Conservation (phyloP, 2,797 vertebrate genomes). For the Scyliorhinus canicula region DNA sequence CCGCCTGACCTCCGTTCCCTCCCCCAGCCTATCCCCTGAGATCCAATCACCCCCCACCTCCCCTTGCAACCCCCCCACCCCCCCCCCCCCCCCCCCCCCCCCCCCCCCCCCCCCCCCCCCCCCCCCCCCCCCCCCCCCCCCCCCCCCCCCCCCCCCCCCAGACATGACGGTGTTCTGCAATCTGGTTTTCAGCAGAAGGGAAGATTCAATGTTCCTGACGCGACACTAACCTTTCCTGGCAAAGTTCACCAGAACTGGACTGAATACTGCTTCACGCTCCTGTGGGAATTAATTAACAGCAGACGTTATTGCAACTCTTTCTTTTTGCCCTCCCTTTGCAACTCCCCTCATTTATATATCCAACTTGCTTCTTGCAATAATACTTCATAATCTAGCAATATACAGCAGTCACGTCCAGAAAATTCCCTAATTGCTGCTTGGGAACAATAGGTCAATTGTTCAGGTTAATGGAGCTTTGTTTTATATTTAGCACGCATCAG, state of each 20-base stretch:
- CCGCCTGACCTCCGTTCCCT: too few relatives aligned
- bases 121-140: too few relatives aligned
- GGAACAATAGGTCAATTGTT: neutral
- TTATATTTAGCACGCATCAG: neutral
- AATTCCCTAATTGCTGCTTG: neutral
- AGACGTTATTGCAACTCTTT: neutral
- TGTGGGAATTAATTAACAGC: neutral
- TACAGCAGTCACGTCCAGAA: neutral
- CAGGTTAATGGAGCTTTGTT: neutral
- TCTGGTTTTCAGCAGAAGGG: too few relatives aligned
- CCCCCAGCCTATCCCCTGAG: too few relatives aligned
- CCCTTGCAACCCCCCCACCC: too few relatives aligned
- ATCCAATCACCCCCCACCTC: too few relatives aligned
- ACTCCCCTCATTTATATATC: neutral
- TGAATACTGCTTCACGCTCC: neutral
- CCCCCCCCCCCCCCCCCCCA: too few relatives aligned
- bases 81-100: too few relatives aligned
- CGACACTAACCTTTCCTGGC: neutral
- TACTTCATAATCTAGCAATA: neutral
- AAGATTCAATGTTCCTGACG: neutral
- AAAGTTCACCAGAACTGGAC: neutral
- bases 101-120: too few relatives aligned
- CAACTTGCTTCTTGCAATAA: neutral
- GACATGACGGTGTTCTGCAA: too few relatives aligned
- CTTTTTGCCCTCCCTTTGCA: neutral